Evolutionary conservation across 2,888 invertebrate species (phyloP).

Genomic region (Cerceris ruficornis): DNA sequence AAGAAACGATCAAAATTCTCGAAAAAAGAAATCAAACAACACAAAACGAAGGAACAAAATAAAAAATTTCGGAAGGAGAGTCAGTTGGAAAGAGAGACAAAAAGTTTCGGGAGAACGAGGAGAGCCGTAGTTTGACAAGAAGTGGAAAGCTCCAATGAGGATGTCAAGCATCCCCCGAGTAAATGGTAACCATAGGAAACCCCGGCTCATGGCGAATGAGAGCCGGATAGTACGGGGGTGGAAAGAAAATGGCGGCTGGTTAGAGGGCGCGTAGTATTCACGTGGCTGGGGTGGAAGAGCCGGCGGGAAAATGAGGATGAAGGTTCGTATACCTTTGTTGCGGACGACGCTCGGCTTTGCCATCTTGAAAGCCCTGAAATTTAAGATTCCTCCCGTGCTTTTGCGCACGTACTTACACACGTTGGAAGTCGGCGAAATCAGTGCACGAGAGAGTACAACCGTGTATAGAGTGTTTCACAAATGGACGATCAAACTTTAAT

Average conservation of each 20-base stretch:
- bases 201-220: constrained; percentile 66
- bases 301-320: constrained; percentile 62
- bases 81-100: constrained; percentile 1
- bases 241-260: constrained; percentile 74
- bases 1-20: too few relatives aligned
- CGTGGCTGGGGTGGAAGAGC: constrained; percentile 47
- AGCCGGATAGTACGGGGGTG: constrained; percentile 60
- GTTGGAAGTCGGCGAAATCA: too few relatives aligned
- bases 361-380: constrained; percentile 39
- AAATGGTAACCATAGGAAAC: constrained; percentile 72
- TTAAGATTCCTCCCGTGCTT: constrained; percentile 39
- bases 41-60: background rate
- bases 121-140: constrained; percentile 45
- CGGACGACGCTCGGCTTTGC: constrained; percentile 52
- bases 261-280: constrained; percentile 57
- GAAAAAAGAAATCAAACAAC: background rate
- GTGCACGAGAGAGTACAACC: too few relatives aligned
- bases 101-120: constrained; percentile 21
- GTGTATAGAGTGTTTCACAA: too few relatives aligned
- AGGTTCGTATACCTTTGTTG: constrained; percentile 61
- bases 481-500: too few relatives aligned
- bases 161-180: constrained; percentile 67
- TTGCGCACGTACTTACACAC: background rate
- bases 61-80: constrained; percentile 3
- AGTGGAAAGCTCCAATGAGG: constrained; percentile 65